Evolutionary conservation across 2,797 vertebrate species (phyloP).

Genomic region (Anabas testudineus): DNA sequence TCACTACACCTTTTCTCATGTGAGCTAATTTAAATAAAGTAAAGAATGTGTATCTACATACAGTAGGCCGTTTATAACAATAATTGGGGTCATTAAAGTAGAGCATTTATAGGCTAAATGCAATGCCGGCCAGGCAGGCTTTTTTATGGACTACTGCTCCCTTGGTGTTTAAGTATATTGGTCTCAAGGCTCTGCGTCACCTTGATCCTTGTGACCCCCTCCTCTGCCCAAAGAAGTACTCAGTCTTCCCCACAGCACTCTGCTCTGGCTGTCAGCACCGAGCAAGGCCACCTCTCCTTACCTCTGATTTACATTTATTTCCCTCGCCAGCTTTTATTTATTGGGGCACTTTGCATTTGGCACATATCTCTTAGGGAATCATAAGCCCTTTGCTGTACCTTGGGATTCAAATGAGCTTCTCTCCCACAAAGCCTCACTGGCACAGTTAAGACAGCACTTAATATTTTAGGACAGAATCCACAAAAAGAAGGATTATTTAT

Average conservation of each 20-base stretch:
- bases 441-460: conserved; percentile 71
- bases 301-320: conserved; percentile 87
- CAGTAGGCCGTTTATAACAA: conserved; percentile 72
- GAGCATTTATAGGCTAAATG: conserved; percentile 79
- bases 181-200: conserved; percentile 82
- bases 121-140: conserved; percentile 67
- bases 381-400: conserved; percentile 79
- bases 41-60: conserved; percentile 60
- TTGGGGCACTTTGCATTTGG: conserved; percentile 86
- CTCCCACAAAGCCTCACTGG: conserved; percentile 60
- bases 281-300: conserved; percentile 80
- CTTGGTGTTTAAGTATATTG: conserved; percentile 82
- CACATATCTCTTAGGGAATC: conserved; percentile 84
- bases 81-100: conserved; percentile 80
- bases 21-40: conserved; percentile 59
- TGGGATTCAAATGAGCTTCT: conserved; percentile 82
- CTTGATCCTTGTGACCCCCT: conserved; percentile 83
- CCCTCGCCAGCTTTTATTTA: conserved; percentile 86
- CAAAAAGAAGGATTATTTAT: conserved; percentile 63
- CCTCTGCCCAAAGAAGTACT: conserved; percentile 72
- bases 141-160: conserved; percentile 83
- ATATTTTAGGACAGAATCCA: conserved; percentile 68
- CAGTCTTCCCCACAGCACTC: conserved; percentile 74
- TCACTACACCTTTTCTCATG: conserved; percentile 27
- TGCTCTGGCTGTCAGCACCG: conserved; percentile 73